A percentile compares a stretch with the other conserved stretches of the same genome.
Evolutionary conservation across 2,888 invertebrate genomes (phyloP).

Genomic region (Drosophila affinis): DNA sequence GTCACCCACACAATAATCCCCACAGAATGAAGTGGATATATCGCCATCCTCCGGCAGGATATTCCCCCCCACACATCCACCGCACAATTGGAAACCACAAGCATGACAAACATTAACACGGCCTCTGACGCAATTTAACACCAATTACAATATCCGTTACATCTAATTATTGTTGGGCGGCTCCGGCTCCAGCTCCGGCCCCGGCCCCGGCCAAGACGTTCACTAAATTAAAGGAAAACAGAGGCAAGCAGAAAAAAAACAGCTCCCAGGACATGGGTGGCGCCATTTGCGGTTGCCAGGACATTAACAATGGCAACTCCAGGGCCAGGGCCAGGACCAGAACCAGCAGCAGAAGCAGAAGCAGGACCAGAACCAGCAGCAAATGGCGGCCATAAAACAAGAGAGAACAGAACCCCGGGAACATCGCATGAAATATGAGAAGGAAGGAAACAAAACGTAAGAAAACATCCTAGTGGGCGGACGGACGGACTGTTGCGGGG

Average conservation of each 20-base stretch:
- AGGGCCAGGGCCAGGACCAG: slow-evolving; percentile 26
- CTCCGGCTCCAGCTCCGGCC: too few species aligned
- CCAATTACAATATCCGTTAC: slow-evolving; percentile 84
- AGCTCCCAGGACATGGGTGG: slow-evolving; percentile 58
- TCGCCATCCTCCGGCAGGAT: background rate
- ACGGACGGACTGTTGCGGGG: background rate
- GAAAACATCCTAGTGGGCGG: background rate
- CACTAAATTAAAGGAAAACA: slow-evolving; percentile 78
- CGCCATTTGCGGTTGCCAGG: slow-evolving; percentile 77
- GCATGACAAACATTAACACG: slow-evolving; percentile 78
- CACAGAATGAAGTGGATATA: slow-evolving; percentile 10
- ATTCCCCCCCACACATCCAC: background rate
- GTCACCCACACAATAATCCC: slow-evolving; percentile 31
- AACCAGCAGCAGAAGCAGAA: too few species aligned
- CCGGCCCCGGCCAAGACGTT: slow-evolving; percentile 17
- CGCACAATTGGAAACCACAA: slow-evolving; percentile 22
- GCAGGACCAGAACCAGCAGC: slow-evolving; percentile 19
- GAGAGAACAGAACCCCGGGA: slow-evolving; percentile 63
- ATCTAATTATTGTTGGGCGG: slow-evolving; percentile 82
- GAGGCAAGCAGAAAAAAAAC: slow-evolving; percentile 25
- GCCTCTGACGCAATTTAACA: slow-evolving; percentile 83
- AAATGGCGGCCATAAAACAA: slow-evolving; percentile 77
- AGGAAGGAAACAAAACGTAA: slow-evolving; percentile 51
- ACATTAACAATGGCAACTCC: slow-evolving; percentile 76
- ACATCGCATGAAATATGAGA: slow-evolving; percentile 68